These are phyloP conservation scores for Amazonetta brasiliensis DNA, from an alignment of 2,797 vertebrate genomes.

Conservation along the genomic window DNA sequence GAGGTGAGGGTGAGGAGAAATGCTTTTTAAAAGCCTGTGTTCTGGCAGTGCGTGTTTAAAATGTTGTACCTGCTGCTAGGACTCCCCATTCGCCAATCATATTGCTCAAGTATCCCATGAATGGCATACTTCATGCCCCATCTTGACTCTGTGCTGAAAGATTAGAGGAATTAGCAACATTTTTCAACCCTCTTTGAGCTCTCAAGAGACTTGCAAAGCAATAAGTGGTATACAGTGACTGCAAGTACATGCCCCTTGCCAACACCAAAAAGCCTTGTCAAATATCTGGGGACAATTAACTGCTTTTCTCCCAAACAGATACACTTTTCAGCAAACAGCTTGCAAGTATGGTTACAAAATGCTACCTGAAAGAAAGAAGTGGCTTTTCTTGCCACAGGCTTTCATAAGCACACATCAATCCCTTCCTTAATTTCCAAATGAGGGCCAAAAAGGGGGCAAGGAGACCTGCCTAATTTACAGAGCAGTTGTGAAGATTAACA, in stretches of 20 bases:
- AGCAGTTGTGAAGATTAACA: background rate
- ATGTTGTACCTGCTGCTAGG: conserved; percentile 72
- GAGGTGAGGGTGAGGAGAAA: background rate
- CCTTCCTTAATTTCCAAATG: background rate
- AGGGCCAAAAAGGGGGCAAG: background rate
- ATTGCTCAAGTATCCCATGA: conserved; percentile 66
- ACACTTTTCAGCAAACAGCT: background rate
- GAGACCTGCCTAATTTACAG: background rate
- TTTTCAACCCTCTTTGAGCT: conserved; percentile 50
- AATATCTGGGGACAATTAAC: conserved; percentile 43
- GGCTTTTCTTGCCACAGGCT: background rate
- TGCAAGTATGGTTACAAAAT: background rate
- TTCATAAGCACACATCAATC: background rate
- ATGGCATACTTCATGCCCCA: conserved; percentile 66
- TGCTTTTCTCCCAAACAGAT: conserved; percentile 22
- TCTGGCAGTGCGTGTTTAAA: conserved; percentile 55
- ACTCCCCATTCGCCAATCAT: conserved; percentile 66
- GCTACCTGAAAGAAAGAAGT: background rate
- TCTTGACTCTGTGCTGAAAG: conserved; percentile 39
- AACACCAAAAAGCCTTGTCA: background rate
- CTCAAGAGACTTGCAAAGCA: conserved; percentile 55
- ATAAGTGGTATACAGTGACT: conserved; percentile 27
- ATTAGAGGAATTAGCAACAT: conserved; percentile 55
- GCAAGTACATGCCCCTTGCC: conserved; percentile 36
- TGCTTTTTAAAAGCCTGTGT: conserved; percentile 62